Evolutionary conservation across 2,888 invertebrate genomes (phyloP).

Genomic region (Salticus scenicus): DNA sequence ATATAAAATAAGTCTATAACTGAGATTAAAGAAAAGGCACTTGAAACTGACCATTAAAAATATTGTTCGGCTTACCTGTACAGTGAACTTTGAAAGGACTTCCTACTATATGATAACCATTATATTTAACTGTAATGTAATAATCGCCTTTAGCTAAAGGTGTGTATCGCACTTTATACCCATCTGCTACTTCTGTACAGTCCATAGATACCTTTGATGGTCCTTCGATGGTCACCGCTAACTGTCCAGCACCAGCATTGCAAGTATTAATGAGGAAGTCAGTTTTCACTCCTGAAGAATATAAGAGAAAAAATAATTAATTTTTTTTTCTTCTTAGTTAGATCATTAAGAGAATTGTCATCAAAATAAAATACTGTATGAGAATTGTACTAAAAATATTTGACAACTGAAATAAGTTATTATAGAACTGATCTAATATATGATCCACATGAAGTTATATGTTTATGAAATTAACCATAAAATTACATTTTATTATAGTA

Average conservation of each 20-base stretch:
- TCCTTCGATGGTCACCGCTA: conserved; percentile 96
- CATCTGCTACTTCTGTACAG: conserved; percentile 94
- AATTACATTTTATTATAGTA: too few relatives aligned
- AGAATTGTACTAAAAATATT: too few relatives aligned
- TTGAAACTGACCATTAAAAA: too few relatives aligned
- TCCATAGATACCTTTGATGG: conserved; percentile 95
- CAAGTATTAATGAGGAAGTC: conserved; percentile 98
- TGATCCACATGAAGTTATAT: too few relatives aligned
- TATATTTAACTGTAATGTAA: conserved; percentile 96
- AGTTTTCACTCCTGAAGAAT: conserved; percentile 83
- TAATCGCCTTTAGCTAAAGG: conserved; percentile 97
- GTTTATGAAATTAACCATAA: too few relatives aligned
- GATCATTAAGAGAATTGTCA: too few relatives aligned
- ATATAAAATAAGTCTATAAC: too few relatives aligned
- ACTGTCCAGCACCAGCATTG: conserved; percentile 94
- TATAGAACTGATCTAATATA: too few relatives aligned
- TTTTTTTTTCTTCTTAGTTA: background rate
- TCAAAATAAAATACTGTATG: too few relatives aligned
- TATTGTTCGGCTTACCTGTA: conserved; percentile 76
- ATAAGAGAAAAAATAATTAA: background rate
- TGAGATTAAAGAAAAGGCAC: too few relatives aligned
- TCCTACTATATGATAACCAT: conserved; percentile 95
- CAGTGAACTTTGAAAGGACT: conserved; percentile 92
- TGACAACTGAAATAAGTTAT: too few relatives aligned
- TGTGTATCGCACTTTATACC: conserved; percentile 98